phyloP scores from a whole-genome alignment of 2,113 vertebrate genomes.

The Psammodynastes pulverulentus region DNA sequence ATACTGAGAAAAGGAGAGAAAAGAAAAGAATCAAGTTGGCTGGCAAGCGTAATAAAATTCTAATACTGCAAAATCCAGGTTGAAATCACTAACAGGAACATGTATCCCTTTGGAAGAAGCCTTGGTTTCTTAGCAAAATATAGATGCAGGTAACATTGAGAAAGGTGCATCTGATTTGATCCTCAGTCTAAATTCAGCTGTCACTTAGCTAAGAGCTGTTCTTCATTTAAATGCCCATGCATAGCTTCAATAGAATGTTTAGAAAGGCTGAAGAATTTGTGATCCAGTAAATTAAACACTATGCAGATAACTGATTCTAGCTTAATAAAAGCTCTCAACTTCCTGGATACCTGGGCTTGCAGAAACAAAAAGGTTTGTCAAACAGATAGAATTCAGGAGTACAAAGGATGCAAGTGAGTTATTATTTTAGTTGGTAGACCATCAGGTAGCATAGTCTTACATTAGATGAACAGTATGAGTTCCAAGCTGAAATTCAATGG shows the following conservation, averaged over 20 bases:
- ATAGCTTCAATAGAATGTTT: background rate
- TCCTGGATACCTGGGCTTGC: background rate
- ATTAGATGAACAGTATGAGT: background rate
- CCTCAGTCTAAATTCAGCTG: background rate
- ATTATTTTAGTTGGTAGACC: background rate
- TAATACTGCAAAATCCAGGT: background rate
- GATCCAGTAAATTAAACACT: background rate
- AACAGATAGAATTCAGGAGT: background rate
- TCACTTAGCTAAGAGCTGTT: background rate
- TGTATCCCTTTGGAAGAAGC: background rate
- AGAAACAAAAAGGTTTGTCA: background rate
- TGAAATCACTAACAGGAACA: background rate
- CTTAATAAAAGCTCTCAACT: background rate
- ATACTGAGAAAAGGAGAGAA: background rate
- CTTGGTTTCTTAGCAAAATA: background rate
- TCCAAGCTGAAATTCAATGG: background rate
- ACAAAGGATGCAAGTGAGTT: background rate
- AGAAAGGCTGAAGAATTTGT: background rate
- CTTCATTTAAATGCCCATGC: background rate
- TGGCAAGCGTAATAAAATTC: background rate
- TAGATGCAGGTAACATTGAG: background rate
- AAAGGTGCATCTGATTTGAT: background rate
- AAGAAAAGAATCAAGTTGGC: background rate
- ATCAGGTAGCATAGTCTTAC: background rate
- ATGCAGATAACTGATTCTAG: background rate